phyloP scores from a whole-genome alignment of 2,113 vertebrate species.

The Microcebus jonahi region DNA sequence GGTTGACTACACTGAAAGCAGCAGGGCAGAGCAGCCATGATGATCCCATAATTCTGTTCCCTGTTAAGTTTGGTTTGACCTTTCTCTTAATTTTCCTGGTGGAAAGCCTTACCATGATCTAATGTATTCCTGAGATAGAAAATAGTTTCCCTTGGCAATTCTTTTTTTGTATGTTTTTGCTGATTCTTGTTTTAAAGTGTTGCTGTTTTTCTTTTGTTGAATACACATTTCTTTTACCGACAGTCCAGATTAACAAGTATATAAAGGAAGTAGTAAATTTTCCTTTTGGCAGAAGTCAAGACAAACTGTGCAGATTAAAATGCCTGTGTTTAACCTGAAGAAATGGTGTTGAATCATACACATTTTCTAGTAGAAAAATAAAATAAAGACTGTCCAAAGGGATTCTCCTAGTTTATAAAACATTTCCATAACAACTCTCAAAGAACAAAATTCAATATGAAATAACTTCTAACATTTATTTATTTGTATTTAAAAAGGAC shows the following conservation, averaged over 20 bases:
- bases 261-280: conserved; percentile 65
- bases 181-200: no score
- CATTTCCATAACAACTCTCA: conserved; percentile 62
- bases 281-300: conserved; percentile 17
- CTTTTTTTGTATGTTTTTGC: no score
- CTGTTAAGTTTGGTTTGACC: neutral
- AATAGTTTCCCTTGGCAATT: neutral
- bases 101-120: neutral
- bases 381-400: conserved; percentile 45
- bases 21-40: neutral
- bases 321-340: conserved; percentile 61
- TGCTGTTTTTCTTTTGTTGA: conserved; percentile 56
- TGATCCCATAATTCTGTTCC: neutral
- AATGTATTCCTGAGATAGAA: neutral
- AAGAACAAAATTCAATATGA: conserved; percentile 76
- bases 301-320: conserved; percentile 48
- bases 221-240: conserved; percentile 65
- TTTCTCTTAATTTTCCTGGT: neutral
- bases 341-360: no score
- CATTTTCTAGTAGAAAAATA: neutral
- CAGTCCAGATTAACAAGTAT: conserved; percentile 66
- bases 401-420: conserved; percentile 73
- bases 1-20: neutral
- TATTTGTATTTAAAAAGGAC: conserved; percentile 51
- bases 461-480: conserved; percentile 78